Percentiles rank a stretch among this genome's conserved stretches.
These are phyloP conservation scores for Phrixothrix hirtus DNA, from an alignment of 2,888 invertebrate genomes.

Conservation along the genomic window DNA sequence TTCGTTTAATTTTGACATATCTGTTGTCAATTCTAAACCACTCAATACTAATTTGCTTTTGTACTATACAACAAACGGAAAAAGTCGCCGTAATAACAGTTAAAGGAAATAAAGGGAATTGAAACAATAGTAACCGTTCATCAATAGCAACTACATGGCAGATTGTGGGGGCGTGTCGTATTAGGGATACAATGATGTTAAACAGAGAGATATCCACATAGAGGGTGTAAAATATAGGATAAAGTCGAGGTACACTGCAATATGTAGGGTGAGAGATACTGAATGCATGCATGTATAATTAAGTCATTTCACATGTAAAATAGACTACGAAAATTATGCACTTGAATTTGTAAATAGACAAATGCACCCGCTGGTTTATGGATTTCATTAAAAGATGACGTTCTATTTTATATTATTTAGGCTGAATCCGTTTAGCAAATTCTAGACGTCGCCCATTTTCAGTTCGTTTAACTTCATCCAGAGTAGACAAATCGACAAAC, in stretches of 20 bases:
- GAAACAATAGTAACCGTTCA: conserved; percentile 18
- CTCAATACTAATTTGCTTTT: not conserved
- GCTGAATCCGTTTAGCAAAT: too few relatives aligned
- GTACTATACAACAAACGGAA: conserved; percentile 2
- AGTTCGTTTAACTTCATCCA: too few relatives aligned
- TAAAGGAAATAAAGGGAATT: conserved; percentile 17
- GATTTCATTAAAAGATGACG: too few relatives aligned
- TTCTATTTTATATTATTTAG: too few relatives aligned
- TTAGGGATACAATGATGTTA: conserved; percentile 23
- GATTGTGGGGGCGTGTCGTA: conserved; percentile 33
- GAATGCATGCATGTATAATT: conserved; percentile 27
- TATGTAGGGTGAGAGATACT: conserved; percentile 20
- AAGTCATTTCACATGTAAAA: conserved; percentile 32
- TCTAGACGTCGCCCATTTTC: too few relatives aligned
- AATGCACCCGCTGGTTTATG: too few relatives aligned
- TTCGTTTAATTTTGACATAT: not conserved
- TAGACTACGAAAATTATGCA: conserved; percentile 19
- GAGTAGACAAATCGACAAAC: too few relatives aligned
- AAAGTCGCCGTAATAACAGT: conserved; percentile 4
- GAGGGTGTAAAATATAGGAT: conserved; percentile 20
- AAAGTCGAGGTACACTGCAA: conserved; percentile 15
- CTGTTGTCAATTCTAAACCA: not conserved
- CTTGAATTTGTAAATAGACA: too few relatives aligned
- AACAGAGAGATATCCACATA: conserved; percentile 24
- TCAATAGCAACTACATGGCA: conserved; percentile 28